Evolutionary conservation across 2,797 vertebrate genomes (phyloP), one percentile per base, ranked within the genome.

Genomic region (Avahi laniger): DNA sequence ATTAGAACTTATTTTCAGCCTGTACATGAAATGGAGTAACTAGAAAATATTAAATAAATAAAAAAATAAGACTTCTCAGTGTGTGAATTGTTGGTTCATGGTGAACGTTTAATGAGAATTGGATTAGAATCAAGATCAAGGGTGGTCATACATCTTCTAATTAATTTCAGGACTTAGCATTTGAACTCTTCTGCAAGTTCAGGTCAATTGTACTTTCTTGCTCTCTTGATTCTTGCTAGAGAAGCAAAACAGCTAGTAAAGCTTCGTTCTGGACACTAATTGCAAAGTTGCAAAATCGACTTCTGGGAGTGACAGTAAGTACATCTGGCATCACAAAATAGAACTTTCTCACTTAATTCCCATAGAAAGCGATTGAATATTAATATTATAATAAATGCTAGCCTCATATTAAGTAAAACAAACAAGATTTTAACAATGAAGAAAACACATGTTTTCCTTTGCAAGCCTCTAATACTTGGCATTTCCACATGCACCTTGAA

Each of bases 81-180:
- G 33, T 75, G 57, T 84, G 61, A 82, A 89, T 83, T 93, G 24
- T 87, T 89, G 33, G n/a, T 96, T 97, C 80, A 88, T 79, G 57
- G 24, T 81, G 8, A 48, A 90, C 26, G 50, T 96, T 97, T 98
- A 97, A 97, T 97, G 95, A 93, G 61, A 90, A 89, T 79, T 96
- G 91, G 88, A 96, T 95, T 87, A 92, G 84, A 96, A 93, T 97
- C 93, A 93, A 98, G 93, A 96, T 95, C 76, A 93, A 93, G 52
- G 61, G 12, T 96, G 76, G 72, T 33, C 76, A 93, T 96, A 92
- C n/a, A 93, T 80, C 69, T 94, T 93, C 43, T 97, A 97, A 97
- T 96, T 97, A 96, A 97, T 96, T 97, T 92, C n/a, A 93, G 52
- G 63, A 94, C 94, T 97, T 95, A 94, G 63, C 59, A 72, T 93